Evolutionary conservation across 2,113 vertebrate species (phyloP).

Genomic region (Hippocampus zosterae): DNA sequence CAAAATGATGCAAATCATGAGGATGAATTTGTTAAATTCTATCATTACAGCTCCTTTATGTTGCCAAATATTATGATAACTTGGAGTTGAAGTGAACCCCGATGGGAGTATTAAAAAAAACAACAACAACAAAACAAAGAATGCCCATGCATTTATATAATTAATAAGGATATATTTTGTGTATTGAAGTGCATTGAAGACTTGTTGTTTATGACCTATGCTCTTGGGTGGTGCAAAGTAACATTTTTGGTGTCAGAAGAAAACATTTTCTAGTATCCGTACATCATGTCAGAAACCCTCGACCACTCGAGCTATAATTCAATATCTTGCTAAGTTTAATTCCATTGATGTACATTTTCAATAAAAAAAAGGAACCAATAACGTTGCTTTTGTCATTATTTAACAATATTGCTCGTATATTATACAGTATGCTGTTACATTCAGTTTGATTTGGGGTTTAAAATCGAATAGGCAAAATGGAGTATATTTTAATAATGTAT

Average conservation of each 20-base stretch:
- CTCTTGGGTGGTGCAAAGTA: conserved; percentile 66
- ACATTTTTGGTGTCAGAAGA: conserved; percentile 62
- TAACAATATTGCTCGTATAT: not conserved
- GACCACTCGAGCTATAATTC: conserved; percentile 49
- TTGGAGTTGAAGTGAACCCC: conserved; percentile 55
- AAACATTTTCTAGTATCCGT: conserved; percentile 68
- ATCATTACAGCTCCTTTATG: conserved; percentile 45
- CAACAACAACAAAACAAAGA: conserved; percentile 26
- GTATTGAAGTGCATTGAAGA: conserved; percentile 68
- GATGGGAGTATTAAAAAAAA: conserved; percentile 47
- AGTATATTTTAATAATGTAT: not conserved
- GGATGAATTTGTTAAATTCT: conserved; percentile 58
- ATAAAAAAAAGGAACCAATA: conserved; percentile 68
- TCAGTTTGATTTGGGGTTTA: not conserved
- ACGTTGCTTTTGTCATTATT: conserved; percentile 14
- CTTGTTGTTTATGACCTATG: conserved; percentile 69
- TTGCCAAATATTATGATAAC: conserved; percentile 68
- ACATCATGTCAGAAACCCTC: conserved; percentile 52
- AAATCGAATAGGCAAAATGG: not conserved
- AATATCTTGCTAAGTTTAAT: conserved; percentile 66
- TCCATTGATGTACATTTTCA: conserved; percentile 77
- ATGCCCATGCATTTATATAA: conserved; percentile 73
- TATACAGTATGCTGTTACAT: not conserved
- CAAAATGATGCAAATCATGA: conserved; percentile 52
- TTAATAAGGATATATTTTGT: conserved; percentile 81